phyloP scores from a whole-genome alignment of 2,888 invertebrate species.

The Dolichopus griseipennis region DNA sequence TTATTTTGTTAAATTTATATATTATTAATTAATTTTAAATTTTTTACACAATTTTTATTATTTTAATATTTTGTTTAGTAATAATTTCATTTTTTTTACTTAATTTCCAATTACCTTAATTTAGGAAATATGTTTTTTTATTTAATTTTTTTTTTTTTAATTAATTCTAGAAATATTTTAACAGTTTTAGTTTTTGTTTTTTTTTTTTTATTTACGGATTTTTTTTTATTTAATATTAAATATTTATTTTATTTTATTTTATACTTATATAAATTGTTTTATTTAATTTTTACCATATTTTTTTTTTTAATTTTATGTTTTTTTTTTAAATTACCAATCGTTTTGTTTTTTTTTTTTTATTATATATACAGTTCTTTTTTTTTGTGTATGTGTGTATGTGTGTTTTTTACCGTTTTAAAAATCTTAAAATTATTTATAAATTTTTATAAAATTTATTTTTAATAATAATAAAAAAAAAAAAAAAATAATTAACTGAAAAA shows the following conservation, averaged over 20 bases:
- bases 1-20: too few species aligned
- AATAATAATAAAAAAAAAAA: too few species aligned
- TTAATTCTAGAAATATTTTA: constrained; percentile 4
- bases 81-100: not conserved
- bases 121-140: not conserved
- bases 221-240: not conserved
- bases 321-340: too few species aligned
- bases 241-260: not conserved
- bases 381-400: too few species aligned
- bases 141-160: not conserved
- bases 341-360: too few species aligned
- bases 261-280: constrained; percentile 1
- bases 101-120: constrained; percentile 1
- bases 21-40: not conserved
- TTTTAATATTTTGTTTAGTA: not conserved
- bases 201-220: not conserved
- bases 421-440: too few species aligned
- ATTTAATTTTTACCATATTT: not conserved
- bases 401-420: too few species aligned
- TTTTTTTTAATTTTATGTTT: not conserved
- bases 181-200: not conserved
- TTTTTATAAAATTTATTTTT: too few species aligned
- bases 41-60: not conserved
- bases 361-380: too few species aligned
- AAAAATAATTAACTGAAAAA: too few species aligned